Evolutionary conservation across 1,140 invertebrate genomes (phyloP).

Genomic region (Leguminivora glycinivorella): DNA sequence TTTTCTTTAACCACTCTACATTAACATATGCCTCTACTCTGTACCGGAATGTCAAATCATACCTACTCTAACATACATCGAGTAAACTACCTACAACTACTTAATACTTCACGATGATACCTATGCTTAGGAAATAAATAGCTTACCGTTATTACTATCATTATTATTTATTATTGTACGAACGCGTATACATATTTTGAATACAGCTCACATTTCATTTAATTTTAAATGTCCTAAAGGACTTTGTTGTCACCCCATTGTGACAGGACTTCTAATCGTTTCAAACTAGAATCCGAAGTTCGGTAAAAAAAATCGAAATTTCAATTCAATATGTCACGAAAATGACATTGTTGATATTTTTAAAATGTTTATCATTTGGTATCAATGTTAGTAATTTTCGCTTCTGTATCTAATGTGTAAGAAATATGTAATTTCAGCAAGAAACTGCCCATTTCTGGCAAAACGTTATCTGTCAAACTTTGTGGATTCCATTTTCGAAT

Average conservation of each 20-base stretch:
- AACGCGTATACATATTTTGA: slow-evolving; percentile 75
- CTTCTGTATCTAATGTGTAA: too few species aligned
- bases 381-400: too few species aligned
- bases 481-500: too few species aligned
- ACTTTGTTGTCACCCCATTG: slow-evolving; percentile 1
- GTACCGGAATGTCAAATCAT: slow-evolving; percentile 28
- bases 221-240: slow-evolving; percentile 6
- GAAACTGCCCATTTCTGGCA: too few species aligned
- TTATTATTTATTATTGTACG: slow-evolving; percentile 74
- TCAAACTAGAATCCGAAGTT: neutral
- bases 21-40: slow-evolving; percentile 5
- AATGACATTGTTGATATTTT: too few species aligned
- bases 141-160: slow-evolving; percentile 40
- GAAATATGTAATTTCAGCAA: too few species aligned
- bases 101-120: slow-evolving; percentile 49
- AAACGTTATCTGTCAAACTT: too few species aligned
- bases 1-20: neutral
- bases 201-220: slow-evolving; percentile 63
- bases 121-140: slow-evolving; percentile 47
- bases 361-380: too few species aligned
- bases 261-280: neutral
- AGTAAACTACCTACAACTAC: slow-evolving; percentile 44
- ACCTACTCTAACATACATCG: slow-evolving; percentile 44
- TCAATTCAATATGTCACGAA: too few species aligned
- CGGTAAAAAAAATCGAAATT: too few species aligned